Base-by-base conservation (phyloP, 2,113 vertebrate genomes). In the Hylia prasina region DNA sequence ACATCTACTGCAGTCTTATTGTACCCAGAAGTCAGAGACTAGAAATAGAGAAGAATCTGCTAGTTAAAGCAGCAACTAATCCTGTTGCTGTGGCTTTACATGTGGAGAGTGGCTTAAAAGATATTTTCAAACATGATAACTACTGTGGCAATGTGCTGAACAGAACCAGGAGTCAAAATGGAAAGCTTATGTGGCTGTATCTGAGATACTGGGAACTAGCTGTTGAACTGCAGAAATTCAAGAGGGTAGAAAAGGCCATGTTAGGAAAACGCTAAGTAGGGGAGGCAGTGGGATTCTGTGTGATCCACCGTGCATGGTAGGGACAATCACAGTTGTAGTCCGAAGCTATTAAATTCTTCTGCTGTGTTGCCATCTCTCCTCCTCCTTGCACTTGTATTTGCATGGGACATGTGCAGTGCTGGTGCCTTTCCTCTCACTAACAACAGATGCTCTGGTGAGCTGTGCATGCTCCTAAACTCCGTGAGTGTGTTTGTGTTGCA, bases 131-230 rank as follows among this genome's bases (percentile, higher is more conserved):
- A 82, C 98, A 99, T 24, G 99, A 99, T 93, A 99, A 97, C 19
- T 96, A 99, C 82, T 99, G 99, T 97, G 98, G 99, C 4, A 98
- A 98, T 54, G 16, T 98, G 82, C 90, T 98, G 63, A 99, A 99
- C 92, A 98, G 97, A 93, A 98, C 98, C 97, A 99, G 96, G 91
- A 98, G 93, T 84, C 98, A 97, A 83, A 99, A 99, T 20, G 99
- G 99, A 88, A 99, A 95, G 89, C 98, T 99, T 68, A 99, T 99
- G 99, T 99, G 99, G 99, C 93, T 99, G 22, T 99, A 99, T 93
- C 98, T 99, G 81, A 98, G 98, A 81, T 99, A 99, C 7, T 99
- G 99, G 99, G 98, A 99, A 73, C 97, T 99, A 63, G 96, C 98
- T 94, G 97, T 99, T 56, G 98, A 98, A 6, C 84, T 99, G 60